phyloP scores from a whole-genome alignment of 2,797 vertebrate genomes.

The Meriones psammophilus region DNA sequence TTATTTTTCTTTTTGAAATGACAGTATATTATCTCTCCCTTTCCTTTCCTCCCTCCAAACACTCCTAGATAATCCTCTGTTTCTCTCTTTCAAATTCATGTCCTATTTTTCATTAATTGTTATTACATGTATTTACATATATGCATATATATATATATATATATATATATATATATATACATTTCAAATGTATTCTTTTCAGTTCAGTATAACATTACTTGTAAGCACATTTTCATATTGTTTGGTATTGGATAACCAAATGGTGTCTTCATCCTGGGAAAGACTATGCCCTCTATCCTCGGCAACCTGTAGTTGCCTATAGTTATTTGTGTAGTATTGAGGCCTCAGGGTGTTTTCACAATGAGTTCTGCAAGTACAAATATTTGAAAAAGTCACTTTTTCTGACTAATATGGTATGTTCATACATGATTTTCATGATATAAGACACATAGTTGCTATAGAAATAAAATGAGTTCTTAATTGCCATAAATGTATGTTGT shows the following conservation, averaged over 20 bases:
- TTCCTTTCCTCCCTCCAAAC: not conserved
- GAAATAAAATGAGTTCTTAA: constrained; percentile 47
- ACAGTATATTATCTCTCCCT: not conserved
- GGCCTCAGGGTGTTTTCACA: not conserved
- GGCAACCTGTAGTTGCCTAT: not conserved
- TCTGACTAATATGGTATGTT: not conserved
- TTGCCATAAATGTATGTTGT: constrained; percentile 10
- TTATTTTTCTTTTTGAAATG: not conserved
- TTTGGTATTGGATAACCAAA: not conserved
- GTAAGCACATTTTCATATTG: not conserved
- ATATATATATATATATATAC: not conserved
- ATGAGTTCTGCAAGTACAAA: not conserved
- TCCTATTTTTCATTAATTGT: not conserved
- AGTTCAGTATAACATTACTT: too few species aligned
- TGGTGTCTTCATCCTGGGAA: not conserved
- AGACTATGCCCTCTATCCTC: not conserved
- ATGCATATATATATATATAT: too few species aligned
- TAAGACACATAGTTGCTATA: not conserved
- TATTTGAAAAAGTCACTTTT: constrained; percentile 21
- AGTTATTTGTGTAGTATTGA: not conserved
- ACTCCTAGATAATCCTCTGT: fast-evolving
- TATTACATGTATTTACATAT: not conserved
- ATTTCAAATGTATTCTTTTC: not conserved
- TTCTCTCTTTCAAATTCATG: not conserved
- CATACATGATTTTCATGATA: constrained; percentile 30